Conservation (phyloP, 2,888 invertebrate genomes). For the Lasioglossum leucozonium region DNA sequence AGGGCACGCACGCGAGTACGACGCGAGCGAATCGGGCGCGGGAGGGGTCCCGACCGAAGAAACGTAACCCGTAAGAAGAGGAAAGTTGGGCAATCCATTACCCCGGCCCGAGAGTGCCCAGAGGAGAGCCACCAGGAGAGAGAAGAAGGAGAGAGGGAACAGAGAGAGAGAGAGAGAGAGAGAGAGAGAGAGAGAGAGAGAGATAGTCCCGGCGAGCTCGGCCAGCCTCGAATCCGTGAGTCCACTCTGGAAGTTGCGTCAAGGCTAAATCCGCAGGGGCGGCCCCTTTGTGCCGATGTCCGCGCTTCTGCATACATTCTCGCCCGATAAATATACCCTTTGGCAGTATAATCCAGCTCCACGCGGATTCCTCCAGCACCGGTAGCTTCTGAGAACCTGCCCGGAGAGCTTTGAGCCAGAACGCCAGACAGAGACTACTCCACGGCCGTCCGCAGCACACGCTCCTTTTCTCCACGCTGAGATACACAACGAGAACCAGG, state of each 20-base stretch:
- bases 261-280: slow-evolving; percentile 82
- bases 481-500: slow-evolving; percentile 35
- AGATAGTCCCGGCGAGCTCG: slow-evolving; percentile 19
- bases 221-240: slow-evolving; percentile 67
- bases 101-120: slow-evolving; percentile 38
- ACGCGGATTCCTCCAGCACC: slow-evolving; percentile 82
- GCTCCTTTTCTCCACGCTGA: slow-evolving; percentile 37
- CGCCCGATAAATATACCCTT: slow-evolving; percentile 85
- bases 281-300: slow-evolving; percentile 84
- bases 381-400: slow-evolving; percentile 84
- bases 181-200: background rate
- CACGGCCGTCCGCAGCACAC: slow-evolving; percentile 16
- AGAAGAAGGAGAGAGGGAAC: background rate
- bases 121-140: background rate
- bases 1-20: slow-evolving; percentile 51
- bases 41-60: slow-evolving; percentile 43
- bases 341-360: slow-evolving; percentile 84
- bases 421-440: slow-evolving; percentile 37
- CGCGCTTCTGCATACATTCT: slow-evolving; percentile 84
- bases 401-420: slow-evolving; percentile 78
- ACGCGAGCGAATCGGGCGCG: slow-evolving; percentile 16
- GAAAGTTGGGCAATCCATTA: slow-evolving; percentile 74
- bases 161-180: background rate
- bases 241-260: slow-evolving; percentile 78
- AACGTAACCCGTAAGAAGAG: slow-evolving; percentile 65